These are phyloP conservation scores for Pseudomyrmex concolor DNA, from an alignment of 1,140 invertebrate genomes.

Conservation along the genomic window DNA sequence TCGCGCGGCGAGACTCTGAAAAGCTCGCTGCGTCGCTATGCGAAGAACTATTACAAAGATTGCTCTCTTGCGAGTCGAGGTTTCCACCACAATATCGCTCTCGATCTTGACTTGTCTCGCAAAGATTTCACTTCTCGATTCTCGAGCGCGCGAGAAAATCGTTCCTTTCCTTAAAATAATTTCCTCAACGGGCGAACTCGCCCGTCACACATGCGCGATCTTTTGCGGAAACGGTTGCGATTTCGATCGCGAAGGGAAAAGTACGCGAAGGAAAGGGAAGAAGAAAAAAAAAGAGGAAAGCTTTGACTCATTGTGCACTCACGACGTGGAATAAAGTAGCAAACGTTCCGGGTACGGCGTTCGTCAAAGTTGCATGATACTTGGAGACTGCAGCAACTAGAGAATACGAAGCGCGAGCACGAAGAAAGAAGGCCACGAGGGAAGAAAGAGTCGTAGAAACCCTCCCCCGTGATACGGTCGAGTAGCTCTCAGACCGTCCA, in stretches of 20 bases:
- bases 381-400: slow-evolving; percentile 35
- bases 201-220: slow-evolving; percentile 6
- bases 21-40: slow-evolving; percentile 9
- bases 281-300: slow-evolving; percentile 3
- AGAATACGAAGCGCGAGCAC: slow-evolving; percentile 27
- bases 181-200: slow-evolving; percentile 11
- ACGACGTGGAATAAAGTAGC: slow-evolving; percentile 53
- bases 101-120: slow-evolving; percentile 38
- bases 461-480: background rate
- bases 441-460: slow-evolving; percentile 20
- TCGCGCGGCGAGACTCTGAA: slow-evolving; percentile 22
- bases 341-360: slow-evolving; percentile 45
- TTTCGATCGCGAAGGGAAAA: background rate
- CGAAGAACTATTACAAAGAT: slow-evolving; percentile 40
- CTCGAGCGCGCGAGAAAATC: slow-evolving; percentile 20
- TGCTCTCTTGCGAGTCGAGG: slow-evolving; percentile 24
- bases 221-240: slow-evolving; percentile 39
- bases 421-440: slow-evolving; percentile 10
- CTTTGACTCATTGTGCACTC: slow-evolving; percentile 15
- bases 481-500: slow-evolving; percentile 35
- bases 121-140: slow-evolving; percentile 28
- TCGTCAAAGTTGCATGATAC: slow-evolving; percentile 67
- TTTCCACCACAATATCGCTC: background rate
- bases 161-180: slow-evolving; percentile 42
- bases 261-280: background rate